Base-by-base conservation (phyloP, 30 jellyfish, hydroid and myxozoan species). In the Cassiopea andromeda region DNA sequence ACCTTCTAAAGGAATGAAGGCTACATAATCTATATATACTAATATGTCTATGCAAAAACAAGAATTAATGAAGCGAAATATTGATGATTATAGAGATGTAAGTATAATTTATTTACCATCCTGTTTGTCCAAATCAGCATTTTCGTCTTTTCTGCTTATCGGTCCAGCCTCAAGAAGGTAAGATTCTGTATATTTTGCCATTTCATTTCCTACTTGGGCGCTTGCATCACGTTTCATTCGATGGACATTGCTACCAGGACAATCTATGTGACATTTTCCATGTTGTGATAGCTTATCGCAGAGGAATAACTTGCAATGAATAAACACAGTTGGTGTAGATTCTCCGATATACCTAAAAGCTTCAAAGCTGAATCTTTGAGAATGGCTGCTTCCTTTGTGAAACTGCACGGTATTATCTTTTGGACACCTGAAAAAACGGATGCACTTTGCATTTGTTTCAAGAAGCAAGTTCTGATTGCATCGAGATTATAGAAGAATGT, bases 221-320 rank as follows among this genome's bases (percentile, higher is more conserved):
- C 18, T 61, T 3, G 59, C 79, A 17, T 77, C 78, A 58, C 88
- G 78, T 45, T 54, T 79, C 18, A 85, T 67, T 43, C 71, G 54
- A 79, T 69, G 27, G 10, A 54, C 10, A 58, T 88, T 78, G 77
- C 71, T 78, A 7, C 95, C 95, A 9, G 72, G 61, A 46, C 95
- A 88, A 48, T 85, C 80, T 7, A 44, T 27, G 18, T 58, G 80
- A 72, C 95, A 88, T 9, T 85, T 74, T 7, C 47, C 27, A 45
- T 77, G 80, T 13, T 80, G 60, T 14, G 95, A 88, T 1, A 87
- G 44, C 61, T 46, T 38, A 73, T 78, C 90, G 68, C 95, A 88
- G 49, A 88, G 90, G 83, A 88, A 84, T 4, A 84, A 78, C 17
- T 69, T 84, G 92, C 92, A 84, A 60, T 84, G 92, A 45, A 88